These are phyloP conservation scores for Eutolmus rufibarbis DNA, from an alignment of 2,888 invertebrate genomes.

Conservation along the genomic window DNA sequence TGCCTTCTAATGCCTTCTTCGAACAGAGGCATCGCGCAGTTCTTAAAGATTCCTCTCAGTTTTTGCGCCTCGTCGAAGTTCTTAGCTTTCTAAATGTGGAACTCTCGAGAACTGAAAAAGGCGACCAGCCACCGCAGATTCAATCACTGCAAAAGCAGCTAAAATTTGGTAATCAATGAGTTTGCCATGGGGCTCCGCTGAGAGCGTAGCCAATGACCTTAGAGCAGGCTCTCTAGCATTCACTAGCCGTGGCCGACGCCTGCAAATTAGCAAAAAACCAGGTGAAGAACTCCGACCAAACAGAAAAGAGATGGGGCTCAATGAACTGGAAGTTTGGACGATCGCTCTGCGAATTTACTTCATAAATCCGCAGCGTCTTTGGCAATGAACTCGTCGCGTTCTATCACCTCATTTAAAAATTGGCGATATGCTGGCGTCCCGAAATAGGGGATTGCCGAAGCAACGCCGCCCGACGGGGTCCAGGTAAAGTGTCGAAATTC, in stretches of 20 bases:
- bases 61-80: neutral
- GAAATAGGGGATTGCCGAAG: neutral
- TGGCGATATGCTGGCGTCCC: neutral
- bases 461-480: neutral
- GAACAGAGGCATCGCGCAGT: neutral
- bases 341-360: neutral
- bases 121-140: neutral
- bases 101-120: neutral
- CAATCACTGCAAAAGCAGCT: neutral
- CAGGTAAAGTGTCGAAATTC: neutral
- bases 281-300: constrained; percentile 4
- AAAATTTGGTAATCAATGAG: constrained; percentile 38
- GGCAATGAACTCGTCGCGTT: neutral
- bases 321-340: constrained; percentile 24
- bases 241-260: neutral
- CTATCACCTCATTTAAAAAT: neutral
- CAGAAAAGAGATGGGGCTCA: constrained; percentile 11
- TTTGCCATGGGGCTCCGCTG: constrained; percentile 6
- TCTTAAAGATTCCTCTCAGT: neutral
- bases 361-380: neutral
- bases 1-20: neutral
- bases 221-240: neutral
- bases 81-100: neutral
- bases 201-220: constrained; percentile 30
- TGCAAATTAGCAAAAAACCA: constrained; percentile 20